A percentile compares a stretch with the other conserved stretches of the same genome.
phyloP scores from a whole-genome alignment of 2,113 vertebrate genomes.

The Ammospiza caudacuta region DNA sequence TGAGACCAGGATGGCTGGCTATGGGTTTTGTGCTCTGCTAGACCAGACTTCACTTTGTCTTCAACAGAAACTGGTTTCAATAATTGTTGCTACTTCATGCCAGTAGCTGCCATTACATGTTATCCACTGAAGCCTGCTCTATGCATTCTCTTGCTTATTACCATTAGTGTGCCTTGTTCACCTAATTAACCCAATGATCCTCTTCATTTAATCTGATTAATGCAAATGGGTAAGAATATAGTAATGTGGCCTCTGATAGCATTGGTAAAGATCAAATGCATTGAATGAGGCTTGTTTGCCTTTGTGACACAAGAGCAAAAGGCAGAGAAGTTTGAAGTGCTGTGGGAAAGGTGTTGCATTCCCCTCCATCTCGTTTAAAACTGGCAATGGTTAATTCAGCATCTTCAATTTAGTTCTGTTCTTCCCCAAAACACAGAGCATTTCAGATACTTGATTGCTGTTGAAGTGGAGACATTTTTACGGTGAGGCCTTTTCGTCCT shows the following conservation, averaged over 20 bases:
- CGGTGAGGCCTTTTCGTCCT: neutral
- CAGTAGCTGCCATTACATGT: neutral
- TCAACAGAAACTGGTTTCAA: neutral
- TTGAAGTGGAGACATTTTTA: neutral
- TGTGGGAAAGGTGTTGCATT: neutral
- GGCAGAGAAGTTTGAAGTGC: neutral
- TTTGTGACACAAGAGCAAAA: neutral
- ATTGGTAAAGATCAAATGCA: neutral
- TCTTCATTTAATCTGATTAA: constrained; percentile 17
- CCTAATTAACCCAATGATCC: constrained; percentile 29
- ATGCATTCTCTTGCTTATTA: neutral
- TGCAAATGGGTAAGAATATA: neutral
- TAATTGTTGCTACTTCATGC: neutral
- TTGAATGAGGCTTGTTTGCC: neutral
- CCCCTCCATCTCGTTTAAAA: neutral
- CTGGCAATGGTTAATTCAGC: neutral
- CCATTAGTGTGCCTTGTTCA: neutral
- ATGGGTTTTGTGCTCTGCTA: neutral
- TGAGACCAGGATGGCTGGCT: neutral
- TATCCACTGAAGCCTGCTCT: neutral
- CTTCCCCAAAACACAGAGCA: neutral
- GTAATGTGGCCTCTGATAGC: neutral
- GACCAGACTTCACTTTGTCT: neutral
- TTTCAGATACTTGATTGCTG: neutral
- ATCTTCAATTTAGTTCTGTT: neutral